Percentiles rank a stretch among this genome's conserved stretches.
These are phyloP conservation scores for Pipistrellus kuhlii DNA, from an alignment of 2,797 vertebrate species.

Conservation along the genomic window DNA sequence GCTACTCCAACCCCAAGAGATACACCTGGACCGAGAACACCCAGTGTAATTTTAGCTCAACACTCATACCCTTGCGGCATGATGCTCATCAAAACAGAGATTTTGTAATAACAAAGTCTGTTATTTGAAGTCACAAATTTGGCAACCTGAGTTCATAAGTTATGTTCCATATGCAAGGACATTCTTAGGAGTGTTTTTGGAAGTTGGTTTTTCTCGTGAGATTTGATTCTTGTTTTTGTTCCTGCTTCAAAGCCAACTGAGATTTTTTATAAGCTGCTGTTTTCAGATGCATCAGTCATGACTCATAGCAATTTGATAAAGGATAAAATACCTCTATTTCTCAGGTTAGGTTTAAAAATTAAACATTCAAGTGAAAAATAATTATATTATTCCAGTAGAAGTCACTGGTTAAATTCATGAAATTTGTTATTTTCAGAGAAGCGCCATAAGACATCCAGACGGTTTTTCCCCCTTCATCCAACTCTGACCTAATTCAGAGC, in stretches of 20 bases:
- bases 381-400: not conserved
- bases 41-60: not conserved
- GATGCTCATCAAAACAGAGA: not conserved
- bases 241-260: constrained; percentile 53
- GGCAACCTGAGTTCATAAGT: not conserved
- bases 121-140: not conserved
- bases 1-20: not conserved
- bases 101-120: not conserved
- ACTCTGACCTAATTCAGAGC: constrained; percentile 25
- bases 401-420: constrained; percentile 52
- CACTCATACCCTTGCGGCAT: not conserved
- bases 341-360: constrained; percentile 69
- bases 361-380: constrained; percentile 60
- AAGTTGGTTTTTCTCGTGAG: not conserved
- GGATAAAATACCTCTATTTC: constrained; percentile 68
- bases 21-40: not conserved
- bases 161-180: not conserved
- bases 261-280: constrained; percentile 57
- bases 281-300: constrained; percentile 45
- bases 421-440: constrained; percentile 57
- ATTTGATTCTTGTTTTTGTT: constrained; percentile 39
- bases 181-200: not conserved
- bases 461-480: not conserved
- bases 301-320: constrained; percentile 73
- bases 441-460: not conserved